phyloP scores from a whole-genome alignment of 2,113 vertebrate species.

The Leuciscus idus region DNA sequence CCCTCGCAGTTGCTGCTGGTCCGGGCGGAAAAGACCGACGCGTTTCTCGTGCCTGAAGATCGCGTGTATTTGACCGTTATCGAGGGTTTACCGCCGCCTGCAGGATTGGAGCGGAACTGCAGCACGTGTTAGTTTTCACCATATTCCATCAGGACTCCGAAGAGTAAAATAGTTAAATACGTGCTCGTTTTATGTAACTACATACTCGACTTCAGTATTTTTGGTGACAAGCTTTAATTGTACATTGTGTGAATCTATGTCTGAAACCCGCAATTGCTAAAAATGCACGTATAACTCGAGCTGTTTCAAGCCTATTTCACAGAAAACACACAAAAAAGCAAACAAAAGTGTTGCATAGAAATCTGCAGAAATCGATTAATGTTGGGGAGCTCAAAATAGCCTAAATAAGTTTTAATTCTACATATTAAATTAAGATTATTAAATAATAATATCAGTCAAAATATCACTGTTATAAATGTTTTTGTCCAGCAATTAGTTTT shows the following conservation, averaged over 20 bases:
- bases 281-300: too few relatives aligned
- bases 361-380: too few relatives aligned
- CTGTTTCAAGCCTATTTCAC: too few relatives aligned
- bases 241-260: neutral
- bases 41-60: neutral
- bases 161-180: neutral
- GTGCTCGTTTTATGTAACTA: neutral
- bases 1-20: slow-evolving; percentile 34
- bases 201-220: neutral
- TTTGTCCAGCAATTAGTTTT: too few relatives aligned
- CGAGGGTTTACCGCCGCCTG: neutral
- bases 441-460: too few relatives aligned
- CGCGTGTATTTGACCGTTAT: neutral
- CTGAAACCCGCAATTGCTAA: too few relatives aligned
- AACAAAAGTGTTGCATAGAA: too few relatives aligned
- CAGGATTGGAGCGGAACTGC: neutral
- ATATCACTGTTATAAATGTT: too few relatives aligned
- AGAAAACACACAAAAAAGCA: too few relatives aligned
- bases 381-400: too few relatives aligned
- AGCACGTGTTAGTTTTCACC: neutral
- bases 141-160: neutral
- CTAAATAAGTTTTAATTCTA: too few relatives aligned
- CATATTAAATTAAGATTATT: too few relatives aligned
- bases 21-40: slow-evolving; percentile 50
- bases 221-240: neutral